Evolutionary conservation across 2,113 vertebrate genomes (phyloP).

Genomic region (Spilogale gracilis): DNA sequence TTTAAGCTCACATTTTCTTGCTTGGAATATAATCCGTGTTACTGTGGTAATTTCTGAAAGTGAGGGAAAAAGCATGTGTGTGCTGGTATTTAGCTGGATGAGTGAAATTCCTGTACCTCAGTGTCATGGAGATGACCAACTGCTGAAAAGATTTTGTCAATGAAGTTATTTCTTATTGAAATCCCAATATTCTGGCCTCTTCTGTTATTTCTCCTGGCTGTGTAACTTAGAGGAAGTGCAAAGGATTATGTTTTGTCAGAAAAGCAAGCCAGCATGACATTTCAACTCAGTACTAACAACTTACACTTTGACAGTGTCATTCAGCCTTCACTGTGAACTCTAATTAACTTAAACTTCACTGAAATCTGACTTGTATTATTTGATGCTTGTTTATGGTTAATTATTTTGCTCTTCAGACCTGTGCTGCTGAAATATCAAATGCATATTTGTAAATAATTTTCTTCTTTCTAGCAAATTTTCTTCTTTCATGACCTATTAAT

Average conservation of each 20-base stretch:
- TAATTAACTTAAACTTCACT: background rate
- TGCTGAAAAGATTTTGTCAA: background rate
- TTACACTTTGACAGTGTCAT: background rate
- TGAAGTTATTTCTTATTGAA: background rate
- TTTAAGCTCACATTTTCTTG: background rate
- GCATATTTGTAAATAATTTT: background rate
- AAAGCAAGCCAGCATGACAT: background rate
- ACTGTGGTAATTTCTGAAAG: background rate
- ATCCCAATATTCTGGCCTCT: background rate
- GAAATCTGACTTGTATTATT: background rate
- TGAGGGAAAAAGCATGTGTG: background rate
- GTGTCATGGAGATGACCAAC: background rate
- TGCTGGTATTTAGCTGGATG: background rate
- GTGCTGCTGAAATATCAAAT: constrained; percentile 8
- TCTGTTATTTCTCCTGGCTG: background rate
- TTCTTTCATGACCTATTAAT: background rate
- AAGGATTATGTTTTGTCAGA: background rate
- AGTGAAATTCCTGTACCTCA: background rate
- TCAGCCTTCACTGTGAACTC: background rate
- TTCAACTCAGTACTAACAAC: background rate
- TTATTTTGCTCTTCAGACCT: constrained; percentile 10
- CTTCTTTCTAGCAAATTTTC: background rate
- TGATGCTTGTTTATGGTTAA: background rate
- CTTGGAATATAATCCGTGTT: background rate
- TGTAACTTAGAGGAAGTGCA: background rate